These are phyloP conservation scores for Mechanitis mazaeus DNA, from an alignment of 2,888 invertebrate species.

Conservation along the genomic window DNA sequence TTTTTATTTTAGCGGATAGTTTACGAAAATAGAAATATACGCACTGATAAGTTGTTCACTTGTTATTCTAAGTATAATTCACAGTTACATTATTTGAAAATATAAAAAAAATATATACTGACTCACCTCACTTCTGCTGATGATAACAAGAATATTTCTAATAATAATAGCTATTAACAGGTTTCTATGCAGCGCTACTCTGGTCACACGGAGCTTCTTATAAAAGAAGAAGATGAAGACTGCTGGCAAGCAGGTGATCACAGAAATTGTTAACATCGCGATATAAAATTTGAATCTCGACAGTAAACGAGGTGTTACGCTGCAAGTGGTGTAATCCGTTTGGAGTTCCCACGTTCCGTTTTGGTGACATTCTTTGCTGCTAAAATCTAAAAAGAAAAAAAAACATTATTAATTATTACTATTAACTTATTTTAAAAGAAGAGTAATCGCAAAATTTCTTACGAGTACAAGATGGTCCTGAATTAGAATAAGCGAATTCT, in stretches of 20 bases:
- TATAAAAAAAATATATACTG: background rate
- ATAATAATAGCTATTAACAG: constrained; percentile 76
- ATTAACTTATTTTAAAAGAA: no score
- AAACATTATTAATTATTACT: no score
- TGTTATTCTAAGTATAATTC: no score
- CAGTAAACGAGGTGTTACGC: constrained; percentile 70
- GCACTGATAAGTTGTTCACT: no score
- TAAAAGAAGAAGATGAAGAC: constrained; percentile 75
- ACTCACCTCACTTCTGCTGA: constrained; percentile 73
- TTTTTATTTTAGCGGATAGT: no score
- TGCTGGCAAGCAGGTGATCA: constrained; percentile 74
- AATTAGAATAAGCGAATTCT: constrained; percentile 75
- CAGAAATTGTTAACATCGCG: constrained; percentile 68
- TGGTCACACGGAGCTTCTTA: constrained; percentile 69
- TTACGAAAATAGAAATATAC: no score
- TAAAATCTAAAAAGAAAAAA: constrained; percentile 65
- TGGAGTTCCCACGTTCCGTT: constrained; percentile 76
- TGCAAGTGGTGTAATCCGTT: constrained; percentile 78
- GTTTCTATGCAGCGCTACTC: constrained; percentile 78
- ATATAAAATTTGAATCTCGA: constrained; percentile 74
- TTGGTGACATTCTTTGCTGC: constrained; percentile 71
- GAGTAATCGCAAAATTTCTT: constrained; percentile 35
- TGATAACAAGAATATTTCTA: constrained; percentile 75
- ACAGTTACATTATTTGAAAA: no score
- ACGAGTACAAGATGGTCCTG: constrained; percentile 76